These are phyloP conservation scores for Calcarius ornatus DNA, from an alignment of 2,113 vertebrate species.

Conservation along the genomic window DNA sequence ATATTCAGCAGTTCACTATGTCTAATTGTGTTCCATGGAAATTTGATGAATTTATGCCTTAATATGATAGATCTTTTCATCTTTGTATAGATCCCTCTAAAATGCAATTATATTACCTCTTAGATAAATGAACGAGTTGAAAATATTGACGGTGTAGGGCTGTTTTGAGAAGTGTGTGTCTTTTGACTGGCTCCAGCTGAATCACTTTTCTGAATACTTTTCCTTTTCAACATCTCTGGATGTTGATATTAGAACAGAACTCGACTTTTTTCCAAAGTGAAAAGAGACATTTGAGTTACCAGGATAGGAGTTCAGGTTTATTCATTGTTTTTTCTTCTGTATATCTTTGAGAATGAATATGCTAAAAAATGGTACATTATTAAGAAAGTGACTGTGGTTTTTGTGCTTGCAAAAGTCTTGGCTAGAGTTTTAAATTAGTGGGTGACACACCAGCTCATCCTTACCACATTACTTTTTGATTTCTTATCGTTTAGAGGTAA, in stretches of 20 bases:
- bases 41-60: not conserved
- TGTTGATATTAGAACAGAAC: not conserved
- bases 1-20: not conserved
- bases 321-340: not conserved
- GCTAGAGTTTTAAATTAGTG: not conserved
- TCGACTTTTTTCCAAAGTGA: not conserved
- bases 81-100: not conserved
- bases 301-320: not conserved
- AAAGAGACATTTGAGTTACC: not conserved
- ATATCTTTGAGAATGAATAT: not conserved
- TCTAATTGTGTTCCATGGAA: not conserved
- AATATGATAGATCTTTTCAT: not conserved
- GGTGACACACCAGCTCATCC: not conserved
- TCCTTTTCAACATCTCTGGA: not conserved
- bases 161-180: not conserved
- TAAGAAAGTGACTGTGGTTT: not conserved
- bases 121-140: not conserved
- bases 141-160: rapidly evolving
- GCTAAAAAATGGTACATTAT: not conserved
- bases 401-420: not conserved
- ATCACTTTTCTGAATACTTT: not conserved
- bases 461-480: not conserved
- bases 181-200: not conserved
- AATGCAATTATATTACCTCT: not conserved
- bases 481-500: not conserved